Percentiles rank a stretch among this genome's conserved stretches.
phyloP scores from a whole-genome alignment of 2,113 vertebrate species.

The Rattus rattus region DNA sequence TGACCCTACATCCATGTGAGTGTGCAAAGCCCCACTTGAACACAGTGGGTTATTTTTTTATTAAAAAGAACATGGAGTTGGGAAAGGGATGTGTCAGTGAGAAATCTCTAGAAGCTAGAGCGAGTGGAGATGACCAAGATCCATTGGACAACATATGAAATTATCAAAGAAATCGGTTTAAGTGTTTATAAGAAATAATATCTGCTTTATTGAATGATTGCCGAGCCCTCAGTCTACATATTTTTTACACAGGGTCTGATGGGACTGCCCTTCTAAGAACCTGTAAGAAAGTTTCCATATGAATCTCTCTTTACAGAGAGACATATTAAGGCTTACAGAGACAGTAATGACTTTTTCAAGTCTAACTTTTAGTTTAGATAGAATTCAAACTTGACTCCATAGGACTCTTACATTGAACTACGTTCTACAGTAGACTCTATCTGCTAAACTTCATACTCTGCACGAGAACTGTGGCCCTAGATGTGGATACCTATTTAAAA shows the following conservation, averaged over 20 bases:
- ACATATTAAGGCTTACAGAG: neutral
- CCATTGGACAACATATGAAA: neutral
- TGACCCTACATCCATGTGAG: neutral
- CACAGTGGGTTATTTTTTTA: neutral
- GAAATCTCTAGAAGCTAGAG: neutral
- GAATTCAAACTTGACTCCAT: conserved; percentile 12
- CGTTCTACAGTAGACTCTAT: neutral
- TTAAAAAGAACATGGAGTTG: neutral
- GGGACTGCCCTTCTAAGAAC: conserved; percentile 19
- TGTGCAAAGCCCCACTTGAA: neutral
- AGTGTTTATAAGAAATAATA: neutral
- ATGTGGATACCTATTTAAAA: neutral
- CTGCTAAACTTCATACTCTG: neutral
- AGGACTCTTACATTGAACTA: neutral
- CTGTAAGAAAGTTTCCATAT: neutral
- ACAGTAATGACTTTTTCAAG: neutral
- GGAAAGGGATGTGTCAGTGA: neutral
- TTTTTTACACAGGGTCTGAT: neutral
- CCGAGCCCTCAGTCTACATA: neutral
- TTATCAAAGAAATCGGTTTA: neutral
- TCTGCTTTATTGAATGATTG: neutral
- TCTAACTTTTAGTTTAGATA: neutral
- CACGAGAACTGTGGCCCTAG: neutral
- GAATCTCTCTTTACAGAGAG: neutral
- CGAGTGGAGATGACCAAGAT: neutral